phyloP scores from a whole-genome alignment of 2,888 invertebrate species.

The Ophion obscuratus region DNA sequence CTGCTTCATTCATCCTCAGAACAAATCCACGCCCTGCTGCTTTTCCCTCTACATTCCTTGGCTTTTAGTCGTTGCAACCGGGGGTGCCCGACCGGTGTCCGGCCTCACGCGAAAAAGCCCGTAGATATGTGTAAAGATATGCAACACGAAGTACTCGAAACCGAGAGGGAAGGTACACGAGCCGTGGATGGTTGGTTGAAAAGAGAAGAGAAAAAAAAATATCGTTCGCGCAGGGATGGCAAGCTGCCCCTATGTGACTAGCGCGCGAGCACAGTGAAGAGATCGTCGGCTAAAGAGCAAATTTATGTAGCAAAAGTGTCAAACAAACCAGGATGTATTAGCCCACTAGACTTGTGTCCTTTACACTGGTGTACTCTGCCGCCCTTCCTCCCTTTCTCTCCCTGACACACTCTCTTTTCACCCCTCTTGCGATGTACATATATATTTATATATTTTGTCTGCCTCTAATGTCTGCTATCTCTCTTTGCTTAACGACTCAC shows the following conservation, averaged over 20 bases:
- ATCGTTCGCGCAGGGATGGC: constrained; percentile 12
- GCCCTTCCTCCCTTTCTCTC: constrained; percentile 45
- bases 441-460: constrained; percentile 26
- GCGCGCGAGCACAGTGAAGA: constrained; percentile 33
- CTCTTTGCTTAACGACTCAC: constrained; percentile 40
- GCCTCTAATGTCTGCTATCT: constrained; percentile 38
- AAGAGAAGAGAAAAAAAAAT: constrained; percentile 29
- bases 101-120: neutral
- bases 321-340: constrained; percentile 68
- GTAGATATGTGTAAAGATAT: neutral
- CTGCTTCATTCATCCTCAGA: too few relatives aligned
- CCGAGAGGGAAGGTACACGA: constrained; percentile 31
- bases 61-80: neutral
- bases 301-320: constrained; percentile 68
- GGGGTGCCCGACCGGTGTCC: neutral
- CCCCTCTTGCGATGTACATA: neutral
- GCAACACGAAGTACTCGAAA: constrained; percentile 12
- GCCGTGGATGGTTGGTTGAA: constrained; percentile 29
- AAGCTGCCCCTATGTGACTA: constrained; percentile 24
- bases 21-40: too few relatives aligned
- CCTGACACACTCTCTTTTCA: constrained; percentile 8
- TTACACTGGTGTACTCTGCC: constrained; percentile 30
- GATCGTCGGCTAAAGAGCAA: constrained; percentile 67
- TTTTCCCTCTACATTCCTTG: too few relatives aligned
- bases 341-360: constrained; percentile 61